Evolutionary conservation across 2,888 invertebrate genomes (phyloP), one percentile per base, ranked within the genome.

Genomic region (Sesamia inferens): DNA sequence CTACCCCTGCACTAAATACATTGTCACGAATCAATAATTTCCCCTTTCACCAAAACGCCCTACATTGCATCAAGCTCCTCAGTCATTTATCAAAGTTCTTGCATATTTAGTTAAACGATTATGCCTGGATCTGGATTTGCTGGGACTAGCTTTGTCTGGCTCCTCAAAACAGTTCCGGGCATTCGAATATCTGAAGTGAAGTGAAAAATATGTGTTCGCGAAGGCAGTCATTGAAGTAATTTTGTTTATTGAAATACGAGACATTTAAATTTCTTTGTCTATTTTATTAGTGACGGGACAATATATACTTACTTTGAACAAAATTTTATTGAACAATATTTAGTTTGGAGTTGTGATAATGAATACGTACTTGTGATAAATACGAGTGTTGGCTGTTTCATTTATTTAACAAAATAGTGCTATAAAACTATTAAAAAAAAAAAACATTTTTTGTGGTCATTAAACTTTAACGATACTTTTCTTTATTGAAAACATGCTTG

Each of bases 11-110:
- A 22, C 31, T 31, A 31, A 31, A 13, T 55, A 64, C 68, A 68
- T 48, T 72, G 48, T 48, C 48, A 55, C 19, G 14, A 62, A 76
- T 76, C 78, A 78, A 73, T 78, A 77, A 31, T 47, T 5, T 44
- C 48, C 55, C 58, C n/a, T 57, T 57, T 16, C 39, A 48, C 13
- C 55, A 51, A 5, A 22, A 14, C 51, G 13, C 14, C 51, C 55
- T 48, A 48, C n/a, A 48, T 19, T 42, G 51, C 58, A 39, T 47
- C n/a, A 24, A 0, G 10, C 39, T 47, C n/a, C 24, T 5, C 13
- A 39, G 24, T 59, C 13, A 14, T 31, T 14, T 24, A 62, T 55
- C 67, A 47, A 24, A 48, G 54, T 24, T 22, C 47, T 48, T n/a
- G 48, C n/a, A 59, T 51, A 62, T 48, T 62, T 47, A 24, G 11